Conservation (phyloP, 2,113 vertebrate species). For the Sapajus apella region DNA sequence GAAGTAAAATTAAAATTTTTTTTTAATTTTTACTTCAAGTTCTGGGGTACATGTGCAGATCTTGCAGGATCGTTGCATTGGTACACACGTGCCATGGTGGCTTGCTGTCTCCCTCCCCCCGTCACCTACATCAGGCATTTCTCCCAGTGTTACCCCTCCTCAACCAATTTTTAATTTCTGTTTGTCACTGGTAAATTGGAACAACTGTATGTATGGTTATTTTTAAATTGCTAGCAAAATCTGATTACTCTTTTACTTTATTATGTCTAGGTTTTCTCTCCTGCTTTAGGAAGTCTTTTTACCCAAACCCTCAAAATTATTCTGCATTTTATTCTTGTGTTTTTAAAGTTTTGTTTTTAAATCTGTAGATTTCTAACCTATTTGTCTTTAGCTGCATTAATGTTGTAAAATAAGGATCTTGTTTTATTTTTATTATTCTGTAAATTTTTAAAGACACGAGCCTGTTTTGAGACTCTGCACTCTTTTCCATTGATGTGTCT, state of each 20-base stretch:
- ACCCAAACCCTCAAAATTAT: background rate
- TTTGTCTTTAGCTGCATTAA: background rate
- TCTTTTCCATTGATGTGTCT: background rate
- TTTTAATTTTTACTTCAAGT: background rate
- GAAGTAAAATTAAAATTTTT: background rate
- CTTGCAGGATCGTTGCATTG: too few species aligned
- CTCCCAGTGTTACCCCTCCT: too few species aligned
- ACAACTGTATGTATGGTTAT: background rate
- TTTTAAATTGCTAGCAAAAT: background rate
- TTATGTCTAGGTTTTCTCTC: background rate
- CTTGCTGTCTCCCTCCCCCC: too few species aligned
- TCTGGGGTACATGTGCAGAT: too few species aligned
- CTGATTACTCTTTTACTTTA: background rate
- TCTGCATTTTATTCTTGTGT: background rate
- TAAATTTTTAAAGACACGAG: background rate
- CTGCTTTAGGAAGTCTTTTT: background rate
- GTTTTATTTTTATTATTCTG: conserved; percentile 5
- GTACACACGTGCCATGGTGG: too few species aligned
- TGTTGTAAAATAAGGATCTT: background rate
- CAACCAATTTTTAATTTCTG: background rate
- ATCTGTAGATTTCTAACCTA: background rate
- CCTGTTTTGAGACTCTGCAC: background rate
- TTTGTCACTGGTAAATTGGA: background rate
- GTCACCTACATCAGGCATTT: too few species aligned
- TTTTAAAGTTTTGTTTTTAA: background rate